Percentiles rank a stretch among this genome's conserved stretches.
Evolutionary conservation across 2,888 invertebrate species (phyloP).

Genomic region (Tipula unca): DNA sequence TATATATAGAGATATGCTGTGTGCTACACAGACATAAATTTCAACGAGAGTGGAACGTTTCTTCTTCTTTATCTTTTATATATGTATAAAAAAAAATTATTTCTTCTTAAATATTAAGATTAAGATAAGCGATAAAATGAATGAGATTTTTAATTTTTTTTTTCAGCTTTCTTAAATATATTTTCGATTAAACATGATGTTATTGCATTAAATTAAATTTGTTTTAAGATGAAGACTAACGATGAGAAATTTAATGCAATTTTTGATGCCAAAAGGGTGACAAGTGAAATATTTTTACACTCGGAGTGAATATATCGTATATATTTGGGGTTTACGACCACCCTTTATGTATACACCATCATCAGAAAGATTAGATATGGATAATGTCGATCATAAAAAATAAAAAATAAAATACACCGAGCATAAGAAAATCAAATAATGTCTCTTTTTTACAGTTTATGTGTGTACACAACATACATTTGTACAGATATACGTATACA

Average conservation of each 20-base stretch:
- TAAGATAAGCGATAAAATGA: conserved; percentile 14
- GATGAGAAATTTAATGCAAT: background rate
- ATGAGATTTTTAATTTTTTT: conserved; percentile 8
- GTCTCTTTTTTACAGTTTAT: background rate
- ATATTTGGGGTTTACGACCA: background rate
- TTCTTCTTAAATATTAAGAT: background rate
- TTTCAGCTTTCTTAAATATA: background rate
- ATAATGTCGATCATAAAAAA: background rate
- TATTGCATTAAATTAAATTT: background rate
- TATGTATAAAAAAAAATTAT: background rate
- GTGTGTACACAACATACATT: background rate
- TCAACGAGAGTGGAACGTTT: background rate
- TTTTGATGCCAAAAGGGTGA: background rate
- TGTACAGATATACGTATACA: no score
- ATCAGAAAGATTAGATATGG: background rate
- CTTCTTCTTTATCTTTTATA: background rate
- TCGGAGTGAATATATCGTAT: no score
- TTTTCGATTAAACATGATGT: conserved; percentile 14
- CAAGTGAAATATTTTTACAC: background rate
- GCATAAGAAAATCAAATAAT: background rate
- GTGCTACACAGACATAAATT: background rate
- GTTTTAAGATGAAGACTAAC: background rate
- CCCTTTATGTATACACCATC: background rate
- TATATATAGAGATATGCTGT: background rate
- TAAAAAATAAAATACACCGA: no score